Conservation (phyloP, 2,888 invertebrate species). For the Bunonema sp. region DNA sequence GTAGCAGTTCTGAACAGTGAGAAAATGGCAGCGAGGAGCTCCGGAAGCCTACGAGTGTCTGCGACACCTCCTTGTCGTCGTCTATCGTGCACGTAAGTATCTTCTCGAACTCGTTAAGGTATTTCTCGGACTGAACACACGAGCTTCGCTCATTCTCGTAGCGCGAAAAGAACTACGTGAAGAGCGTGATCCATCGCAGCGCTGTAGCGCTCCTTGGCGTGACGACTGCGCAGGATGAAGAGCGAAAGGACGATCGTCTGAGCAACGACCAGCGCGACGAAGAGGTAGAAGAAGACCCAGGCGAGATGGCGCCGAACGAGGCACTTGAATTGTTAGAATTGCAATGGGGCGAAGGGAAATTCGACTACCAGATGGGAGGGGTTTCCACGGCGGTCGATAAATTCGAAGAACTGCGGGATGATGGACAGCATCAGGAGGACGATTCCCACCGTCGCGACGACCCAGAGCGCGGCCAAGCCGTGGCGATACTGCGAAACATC, state of each 20-base stretch:
- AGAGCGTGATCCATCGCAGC: conserved; percentile 9
- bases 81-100: conserved; percentile 12
- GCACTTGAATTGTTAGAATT: conserved; percentile 10
- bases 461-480: conserved; percentile 25
- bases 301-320: conserved; percentile 15
- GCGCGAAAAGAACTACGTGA: conserved; percentile 8
- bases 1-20: conserved; percentile 15
- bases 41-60: conserved; percentile 3
- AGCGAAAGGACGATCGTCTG: conserved; percentile 6
- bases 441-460: conserved; percentile 23
- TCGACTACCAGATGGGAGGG: conserved; percentile 25
- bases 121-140: conserved; percentile 7
- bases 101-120: conserved; percentile 13
- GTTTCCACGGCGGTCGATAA: conserved; percentile 26
- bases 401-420: conserved; percentile 36
- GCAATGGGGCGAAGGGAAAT: neutral
- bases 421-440: conserved; percentile 26
- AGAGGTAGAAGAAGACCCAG: conserved; percentile 11
- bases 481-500: conserved; percentile 21
- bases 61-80: conserved; percentile 16
- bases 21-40: conserved; percentile 1
- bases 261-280: conserved; percentile 10
- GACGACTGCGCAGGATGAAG: neutral
- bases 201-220: conserved; percentile 10
- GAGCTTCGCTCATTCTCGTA: neutral